phyloP scores from a whole-genome alignment of 2,113 vertebrate species.

The Zosterops hypoxanthus region DNA sequence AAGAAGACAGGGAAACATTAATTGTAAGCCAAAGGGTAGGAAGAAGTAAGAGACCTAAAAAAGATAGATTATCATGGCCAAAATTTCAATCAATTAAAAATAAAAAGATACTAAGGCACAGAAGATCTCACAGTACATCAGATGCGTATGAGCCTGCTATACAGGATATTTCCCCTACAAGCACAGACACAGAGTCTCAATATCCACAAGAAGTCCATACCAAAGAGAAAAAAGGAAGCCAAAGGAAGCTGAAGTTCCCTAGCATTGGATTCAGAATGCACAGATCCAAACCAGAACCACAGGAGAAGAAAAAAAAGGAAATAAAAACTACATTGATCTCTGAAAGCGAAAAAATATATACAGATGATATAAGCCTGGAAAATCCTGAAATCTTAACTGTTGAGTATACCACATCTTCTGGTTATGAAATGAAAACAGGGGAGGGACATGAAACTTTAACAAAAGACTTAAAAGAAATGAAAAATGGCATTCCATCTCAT shows the following conservation, averaged over 20 bases:
- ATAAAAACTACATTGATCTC: conserved; percentile 12
- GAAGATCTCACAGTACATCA: conserved; percentile 78
- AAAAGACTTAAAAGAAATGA: conserved; percentile 11
- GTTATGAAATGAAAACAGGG: not conserved
- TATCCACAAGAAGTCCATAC: not conserved
- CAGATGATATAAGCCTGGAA: conserved; percentile 6
- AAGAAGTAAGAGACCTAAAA: conserved; percentile 67
- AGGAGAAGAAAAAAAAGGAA: conserved; percentile 49
- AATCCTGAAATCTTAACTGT: not conserved
- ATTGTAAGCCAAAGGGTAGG: conserved; percentile 54
- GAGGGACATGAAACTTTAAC: not conserved
- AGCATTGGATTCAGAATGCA: conserved; percentile 68
- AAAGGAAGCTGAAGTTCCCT: conserved; percentile 58
- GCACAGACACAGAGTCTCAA: conserved; percentile 71
- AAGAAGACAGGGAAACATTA: conserved; percentile 67
- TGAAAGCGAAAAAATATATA: conserved; percentile 14
- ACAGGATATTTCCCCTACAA: conserved; percentile 61
- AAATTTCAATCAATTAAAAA: conserved; percentile 74
- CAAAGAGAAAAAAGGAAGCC: conserved; percentile 15
- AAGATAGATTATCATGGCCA: conserved; percentile 78
- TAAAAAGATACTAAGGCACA: conserved; percentile 60
- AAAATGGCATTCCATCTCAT: not conserved
- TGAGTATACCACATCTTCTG: conserved; percentile 3
- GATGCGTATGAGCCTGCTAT: conserved; percentile 68
- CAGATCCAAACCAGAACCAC: conserved; percentile 50